Evolutionary conservation across 2,888 invertebrate genomes (phyloP).

Genomic region (Drosophila tanythrix): DNA sequence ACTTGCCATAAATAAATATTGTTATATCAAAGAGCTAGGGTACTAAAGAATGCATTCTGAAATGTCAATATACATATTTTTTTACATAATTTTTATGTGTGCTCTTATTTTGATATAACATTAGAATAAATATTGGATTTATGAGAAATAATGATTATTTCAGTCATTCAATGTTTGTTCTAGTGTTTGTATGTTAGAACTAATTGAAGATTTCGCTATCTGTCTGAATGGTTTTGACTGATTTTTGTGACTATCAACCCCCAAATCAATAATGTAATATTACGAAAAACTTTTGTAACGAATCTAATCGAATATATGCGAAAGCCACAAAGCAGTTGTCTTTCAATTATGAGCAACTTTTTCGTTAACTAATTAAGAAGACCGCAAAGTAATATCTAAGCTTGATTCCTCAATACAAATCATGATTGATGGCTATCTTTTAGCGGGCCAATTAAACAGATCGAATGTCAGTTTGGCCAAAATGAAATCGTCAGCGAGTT

Average conservation of each 20-base stretch:
- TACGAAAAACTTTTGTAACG: neutral
- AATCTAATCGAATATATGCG: neutral
- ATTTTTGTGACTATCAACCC: neutral
- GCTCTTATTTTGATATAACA: too few relatives aligned
- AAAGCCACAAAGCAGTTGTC: conserved; percentile 21
- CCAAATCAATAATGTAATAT: neutral
- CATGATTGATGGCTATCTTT: conserved; percentile 77
- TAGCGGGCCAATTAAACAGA: conserved; percentile 73
- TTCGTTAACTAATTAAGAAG: conserved; percentile 56
- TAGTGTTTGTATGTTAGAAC: neutral
- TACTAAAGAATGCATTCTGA: neutral
- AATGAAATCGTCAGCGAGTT: conserved; percentile 30
- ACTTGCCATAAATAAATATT: neutral
- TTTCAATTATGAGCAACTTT: conserved; percentile 33
- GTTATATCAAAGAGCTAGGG: neutral
- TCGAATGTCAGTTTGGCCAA: conserved; percentile 62
- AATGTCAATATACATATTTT: neutral
- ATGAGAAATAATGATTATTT: neutral
- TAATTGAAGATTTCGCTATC: neutral
- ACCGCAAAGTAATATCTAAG: conserved; percentile 17
- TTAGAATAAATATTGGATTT: too few relatives aligned
- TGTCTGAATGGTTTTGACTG: neutral
- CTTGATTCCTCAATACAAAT: conserved; percentile 15
- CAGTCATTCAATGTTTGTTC: neutral
- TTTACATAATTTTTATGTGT: too few relatives aligned